These are phyloP conservation scores for Archips crataeganus DNA, from an alignment of 2,888 invertebrate genomes.

Conservation along the genomic window DNA sequence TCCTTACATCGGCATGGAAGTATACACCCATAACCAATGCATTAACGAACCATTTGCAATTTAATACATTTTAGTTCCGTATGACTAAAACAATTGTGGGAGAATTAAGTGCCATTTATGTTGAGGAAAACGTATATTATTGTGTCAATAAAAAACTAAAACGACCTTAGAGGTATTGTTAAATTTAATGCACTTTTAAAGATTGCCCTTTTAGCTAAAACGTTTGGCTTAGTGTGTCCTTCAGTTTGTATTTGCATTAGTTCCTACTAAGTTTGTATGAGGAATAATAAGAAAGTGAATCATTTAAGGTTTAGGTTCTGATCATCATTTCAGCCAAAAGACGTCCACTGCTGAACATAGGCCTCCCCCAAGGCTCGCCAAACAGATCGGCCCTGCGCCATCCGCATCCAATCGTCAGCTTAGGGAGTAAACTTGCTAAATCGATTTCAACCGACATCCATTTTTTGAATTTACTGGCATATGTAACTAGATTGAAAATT, in stretches of 20 bases:
- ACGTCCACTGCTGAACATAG: too few relatives aligned
- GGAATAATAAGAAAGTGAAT: not conserved
- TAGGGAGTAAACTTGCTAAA: too few relatives aligned
- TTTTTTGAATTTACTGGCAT: too few relatives aligned
- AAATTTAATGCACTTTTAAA: constrained; percentile 36
- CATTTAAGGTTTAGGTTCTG: too few relatives aligned
- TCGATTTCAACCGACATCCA: too few relatives aligned
- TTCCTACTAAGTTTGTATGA: not conserved
- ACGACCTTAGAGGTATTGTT: constrained; percentile 33
- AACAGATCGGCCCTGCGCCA: too few relatives aligned
- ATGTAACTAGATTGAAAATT: too few relatives aligned
- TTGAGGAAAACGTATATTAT: constrained; percentile 41
- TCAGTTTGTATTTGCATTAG: constrained; percentile 12
- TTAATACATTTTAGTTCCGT: constrained; percentile 40
- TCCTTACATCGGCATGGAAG: constrained; percentile 16
- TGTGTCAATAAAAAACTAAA: constrained; percentile 31
- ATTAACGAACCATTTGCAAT: constrained; percentile 40
- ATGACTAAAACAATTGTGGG: constrained; percentile 41
- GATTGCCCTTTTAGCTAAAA: constrained; percentile 32
- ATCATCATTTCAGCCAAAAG: too few relatives aligned
- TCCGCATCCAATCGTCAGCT: too few relatives aligned
- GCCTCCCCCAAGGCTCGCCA: too few relatives aligned
- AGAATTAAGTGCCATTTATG: constrained; percentile 42
- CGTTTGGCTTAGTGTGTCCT: constrained; percentile 16
- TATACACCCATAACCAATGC: constrained; percentile 37